Evolutionary conservation across 2,797 vertebrate genomes (phyloP).

Genomic region (Chaetophractus vellerosus): DNA sequence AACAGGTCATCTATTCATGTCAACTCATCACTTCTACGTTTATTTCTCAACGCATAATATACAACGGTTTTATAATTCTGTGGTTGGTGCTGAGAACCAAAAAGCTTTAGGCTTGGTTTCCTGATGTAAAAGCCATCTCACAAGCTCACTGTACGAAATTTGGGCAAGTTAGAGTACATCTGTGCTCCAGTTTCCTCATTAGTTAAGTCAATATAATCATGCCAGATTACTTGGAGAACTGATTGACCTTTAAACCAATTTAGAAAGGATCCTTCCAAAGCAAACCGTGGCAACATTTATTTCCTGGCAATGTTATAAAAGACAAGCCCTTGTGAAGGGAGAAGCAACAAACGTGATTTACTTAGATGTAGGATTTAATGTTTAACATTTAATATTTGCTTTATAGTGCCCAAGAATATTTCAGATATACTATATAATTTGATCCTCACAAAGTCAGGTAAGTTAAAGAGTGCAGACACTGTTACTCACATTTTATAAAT

Average conservation of each 20-base stretch:
- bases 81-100: not conserved
- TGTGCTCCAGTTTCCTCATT: not conserved
- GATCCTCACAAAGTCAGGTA: not conserved
- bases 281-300: not conserved
- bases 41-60: not conserved
- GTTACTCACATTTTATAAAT: conserved; percentile 27
- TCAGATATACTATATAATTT: not conserved
- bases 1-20: not conserved
- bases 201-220: conserved; percentile 14
- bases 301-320: not conserved
- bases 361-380: not conserved
- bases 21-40: not conserved
- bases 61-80: not conserved
- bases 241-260: not conserved
- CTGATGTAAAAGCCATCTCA: not conserved
- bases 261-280: conserved; percentile 10
- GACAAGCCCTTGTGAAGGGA: not conserved
- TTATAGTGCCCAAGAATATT: not conserved
- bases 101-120: conserved; percentile 8
- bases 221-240: not conserved
- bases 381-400: conserved; percentile 24
- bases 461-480: not conserved
- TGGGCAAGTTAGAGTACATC: not conserved
- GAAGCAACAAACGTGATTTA: not conserved
- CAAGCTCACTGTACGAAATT: not conserved